A percentile compares a stretch with the other conserved stretches of the same genome.
Conservation (phyloP, 2,113 vertebrate species). For the Daphoenositta chrysoptera region DNA sequence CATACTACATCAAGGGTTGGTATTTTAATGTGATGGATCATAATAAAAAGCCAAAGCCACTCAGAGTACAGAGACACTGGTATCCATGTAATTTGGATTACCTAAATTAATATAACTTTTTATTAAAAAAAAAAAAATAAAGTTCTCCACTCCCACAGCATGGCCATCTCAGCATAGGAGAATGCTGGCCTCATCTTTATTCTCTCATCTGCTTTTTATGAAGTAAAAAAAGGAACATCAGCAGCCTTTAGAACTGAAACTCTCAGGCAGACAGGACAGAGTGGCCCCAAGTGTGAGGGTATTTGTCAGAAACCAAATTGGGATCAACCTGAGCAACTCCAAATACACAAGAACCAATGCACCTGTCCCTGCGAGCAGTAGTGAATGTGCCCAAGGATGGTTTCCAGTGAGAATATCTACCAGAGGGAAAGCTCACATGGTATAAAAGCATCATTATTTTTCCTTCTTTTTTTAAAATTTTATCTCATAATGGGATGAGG, state of each 20-base stretch:
- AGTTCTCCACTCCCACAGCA: neutral
- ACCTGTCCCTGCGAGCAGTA: neutral
- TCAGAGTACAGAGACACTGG: neutral
- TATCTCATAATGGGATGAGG: neutral
- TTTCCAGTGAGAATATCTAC: neutral
- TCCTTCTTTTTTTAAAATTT: neutral
- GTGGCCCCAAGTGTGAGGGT: neutral
- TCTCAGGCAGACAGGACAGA: neutral
- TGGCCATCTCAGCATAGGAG: neutral
- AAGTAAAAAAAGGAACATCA: neutral
- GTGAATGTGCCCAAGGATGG: neutral
- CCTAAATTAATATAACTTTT: neutral
- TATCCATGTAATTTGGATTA: neutral
- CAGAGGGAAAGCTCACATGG: neutral
- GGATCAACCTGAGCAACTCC: neutral
- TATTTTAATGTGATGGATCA: conserved; percentile 25
- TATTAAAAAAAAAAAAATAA: neutral
- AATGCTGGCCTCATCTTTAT: neutral
- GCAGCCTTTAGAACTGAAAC: neutral
- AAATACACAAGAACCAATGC: neutral
- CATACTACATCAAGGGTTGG: conserved; percentile 19
- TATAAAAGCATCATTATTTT: neutral
- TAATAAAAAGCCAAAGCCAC: neutral
- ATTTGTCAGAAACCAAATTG: neutral
- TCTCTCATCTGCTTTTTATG: neutral